Evolutionary conservation across 53 echinoderm and acorn worm genomes (phyloP).

Genomic region (Holothuria leucospilota): DNA sequence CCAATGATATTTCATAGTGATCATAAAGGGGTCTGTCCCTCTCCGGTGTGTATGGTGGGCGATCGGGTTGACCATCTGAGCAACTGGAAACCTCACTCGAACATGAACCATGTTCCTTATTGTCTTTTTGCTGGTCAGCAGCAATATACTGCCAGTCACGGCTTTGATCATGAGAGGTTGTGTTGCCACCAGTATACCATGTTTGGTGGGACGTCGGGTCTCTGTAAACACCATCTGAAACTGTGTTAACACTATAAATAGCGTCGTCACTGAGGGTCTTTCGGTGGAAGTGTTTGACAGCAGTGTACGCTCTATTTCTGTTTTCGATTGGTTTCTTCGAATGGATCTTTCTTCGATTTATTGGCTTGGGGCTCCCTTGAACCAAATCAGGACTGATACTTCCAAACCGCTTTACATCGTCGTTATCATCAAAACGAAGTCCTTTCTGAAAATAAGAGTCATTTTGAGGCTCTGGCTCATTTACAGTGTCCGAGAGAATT

Average conservation of each 20-base stretch:
- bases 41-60: neutral
- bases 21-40: neutral
- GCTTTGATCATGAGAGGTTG: neutral
- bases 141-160: neutral
- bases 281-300: conserved; percentile 8
- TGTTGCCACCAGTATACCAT: neutral
- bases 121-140: neutral
- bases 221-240: neutral
- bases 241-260: neutral
- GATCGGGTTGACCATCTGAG: neutral
- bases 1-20: neutral
- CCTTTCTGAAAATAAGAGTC: no score
- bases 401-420: neutral
- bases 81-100: conserved; percentile 34
- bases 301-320: neutral
- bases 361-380: conserved; percentile 39
- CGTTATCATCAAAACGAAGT: no score
- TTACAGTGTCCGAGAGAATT: neutral
- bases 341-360: conserved; percentile 13
- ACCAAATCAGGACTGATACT: conserved; percentile 43
- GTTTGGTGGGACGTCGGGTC: neutral
- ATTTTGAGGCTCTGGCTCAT: no score
- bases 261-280: conserved; percentile 23
- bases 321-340: conserved; percentile 18
- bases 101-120: neutral